A percentile compares a stretch with the other conserved stretches of the same genome.
phyloP scores from a whole-genome alignment of 37 sponge, comb jelly and placozoan species.

The Aphrocallistes beatrix region DNA sequence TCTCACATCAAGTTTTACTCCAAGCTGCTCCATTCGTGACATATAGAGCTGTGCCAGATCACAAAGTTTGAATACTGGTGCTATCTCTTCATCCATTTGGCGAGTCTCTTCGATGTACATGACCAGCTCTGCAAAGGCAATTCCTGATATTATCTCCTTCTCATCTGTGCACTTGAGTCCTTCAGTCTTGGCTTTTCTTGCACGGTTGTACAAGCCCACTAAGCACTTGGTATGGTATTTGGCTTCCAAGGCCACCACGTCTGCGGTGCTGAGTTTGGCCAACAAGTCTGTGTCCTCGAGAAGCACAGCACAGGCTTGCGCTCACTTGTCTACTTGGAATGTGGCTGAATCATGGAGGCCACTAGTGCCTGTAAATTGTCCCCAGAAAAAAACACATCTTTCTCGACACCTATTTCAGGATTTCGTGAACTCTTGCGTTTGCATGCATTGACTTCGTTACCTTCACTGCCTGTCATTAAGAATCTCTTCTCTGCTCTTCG shows the following conservation, averaged over 20 bases:
- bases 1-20: neutral
- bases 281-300: neutral
- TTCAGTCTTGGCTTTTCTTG: neutral
- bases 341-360: neutral
- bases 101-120: neutral
- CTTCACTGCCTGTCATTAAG: neutral
- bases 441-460: neutral
- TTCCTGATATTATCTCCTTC: neutral
- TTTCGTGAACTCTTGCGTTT: neutral
- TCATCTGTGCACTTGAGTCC: neutral
- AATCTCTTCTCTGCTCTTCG: neutral
- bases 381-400: neutral
- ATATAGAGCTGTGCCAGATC: constrained; percentile 20
- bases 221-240: neutral
- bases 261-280: neutral
- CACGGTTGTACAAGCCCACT: neutral
- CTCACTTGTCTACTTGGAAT: neutral
- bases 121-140: neutral
- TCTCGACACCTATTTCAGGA: neutral
- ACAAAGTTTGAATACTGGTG: constrained; percentile 16
- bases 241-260: neutral
- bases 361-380: neutral
- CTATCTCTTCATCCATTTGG: too few relatives aligned
- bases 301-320: neutral
- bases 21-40: constrained; percentile 24